phyloP scores from a whole-genome alignment of 1,140 invertebrate species.

The Aphis craccivora region DNA sequence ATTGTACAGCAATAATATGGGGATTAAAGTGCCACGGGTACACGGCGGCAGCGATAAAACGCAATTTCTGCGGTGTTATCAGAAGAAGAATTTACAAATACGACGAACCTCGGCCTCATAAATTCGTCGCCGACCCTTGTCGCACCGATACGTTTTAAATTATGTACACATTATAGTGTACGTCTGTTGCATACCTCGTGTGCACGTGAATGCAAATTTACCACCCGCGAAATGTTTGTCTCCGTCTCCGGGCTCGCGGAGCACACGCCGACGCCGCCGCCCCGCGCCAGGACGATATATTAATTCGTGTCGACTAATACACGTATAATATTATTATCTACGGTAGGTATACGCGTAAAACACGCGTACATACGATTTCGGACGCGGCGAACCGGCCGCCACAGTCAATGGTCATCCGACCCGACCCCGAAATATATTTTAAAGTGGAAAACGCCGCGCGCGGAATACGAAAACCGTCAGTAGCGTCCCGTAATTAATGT shows the following conservation, averaged over 20 bases:
- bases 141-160: conserved; percentile 38
- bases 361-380: background rate
- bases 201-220: conserved; percentile 42
- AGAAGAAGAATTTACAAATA: conserved; percentile 51
- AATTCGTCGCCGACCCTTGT: conserved; percentile 40
- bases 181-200: conserved; percentile 37
- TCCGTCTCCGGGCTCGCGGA: too few species aligned
- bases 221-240: background rate
- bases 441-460: background rate
- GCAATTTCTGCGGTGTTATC: conserved; percentile 37
- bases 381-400: too few species aligned
- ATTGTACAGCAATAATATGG: background rate
- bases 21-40: conserved; percentile 23
- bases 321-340: background rate
- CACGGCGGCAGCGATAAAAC: conserved; percentile 20
- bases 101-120: conserved; percentile 28
- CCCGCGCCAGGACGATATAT: background rate
- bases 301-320: conserved; percentile 35
- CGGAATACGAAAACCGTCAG: conserved; percentile 31
- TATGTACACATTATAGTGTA: background rate
- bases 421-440: background rate
- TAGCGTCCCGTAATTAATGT: background rate
- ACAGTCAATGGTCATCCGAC: background rate
- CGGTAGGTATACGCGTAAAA: background rate
- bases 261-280: background rate